Percentiles rank a stretch among this genome's conserved stretches.
Evolutionary conservation across 2,888 invertebrate species (phyloP).

Genomic region (Brachynemurus nebulosus): DNA sequence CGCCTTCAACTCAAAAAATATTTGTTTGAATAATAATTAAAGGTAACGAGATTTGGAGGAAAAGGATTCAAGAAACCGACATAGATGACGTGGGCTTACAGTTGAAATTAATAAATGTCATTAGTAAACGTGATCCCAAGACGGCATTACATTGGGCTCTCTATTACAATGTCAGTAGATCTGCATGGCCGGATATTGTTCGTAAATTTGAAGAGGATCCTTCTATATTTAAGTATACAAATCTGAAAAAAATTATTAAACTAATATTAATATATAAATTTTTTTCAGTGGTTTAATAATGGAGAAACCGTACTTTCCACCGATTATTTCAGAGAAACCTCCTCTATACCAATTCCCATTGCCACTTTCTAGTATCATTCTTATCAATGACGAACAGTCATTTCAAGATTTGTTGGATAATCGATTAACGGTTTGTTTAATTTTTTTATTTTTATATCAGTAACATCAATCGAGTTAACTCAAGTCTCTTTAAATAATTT

Average conservation of each 20-base stretch:
- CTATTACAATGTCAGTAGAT: slow-evolving; percentile 44
- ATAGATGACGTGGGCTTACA: slow-evolving; percentile 45
- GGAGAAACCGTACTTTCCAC: no score
- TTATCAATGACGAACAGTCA: slow-evolving; percentile 42
- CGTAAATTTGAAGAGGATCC: slow-evolving; percentile 28
- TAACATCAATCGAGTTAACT: no score
- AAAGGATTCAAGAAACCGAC: slow-evolving; percentile 63
- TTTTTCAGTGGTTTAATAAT: no score
- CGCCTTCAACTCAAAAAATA: no score
- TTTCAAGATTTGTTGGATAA: slow-evolving; percentile 47
- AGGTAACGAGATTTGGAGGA: slow-evolving; percentile 61
- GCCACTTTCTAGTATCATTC: slow-evolving; percentile 37
- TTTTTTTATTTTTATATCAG: no score
- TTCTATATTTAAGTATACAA: no score
- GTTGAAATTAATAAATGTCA: slow-evolving; percentile 47
- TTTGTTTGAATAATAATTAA: no score
- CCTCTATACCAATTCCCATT: slow-evolving; percentile 40
- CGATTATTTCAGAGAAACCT: no score
- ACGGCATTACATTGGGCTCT: slow-evolving; percentile 64
- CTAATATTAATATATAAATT: no score
- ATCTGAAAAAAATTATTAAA: no score
- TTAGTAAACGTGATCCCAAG: slow-evolving; percentile 43
- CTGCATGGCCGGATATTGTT: slow-evolving; percentile 41
- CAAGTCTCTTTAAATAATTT: no score
- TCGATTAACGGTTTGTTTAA: slow-evolving; percentile 29